Evolutionary conservation across 2,888 invertebrate genomes (phyloP).

Genomic region (Eucera pruinosa): DNA sequence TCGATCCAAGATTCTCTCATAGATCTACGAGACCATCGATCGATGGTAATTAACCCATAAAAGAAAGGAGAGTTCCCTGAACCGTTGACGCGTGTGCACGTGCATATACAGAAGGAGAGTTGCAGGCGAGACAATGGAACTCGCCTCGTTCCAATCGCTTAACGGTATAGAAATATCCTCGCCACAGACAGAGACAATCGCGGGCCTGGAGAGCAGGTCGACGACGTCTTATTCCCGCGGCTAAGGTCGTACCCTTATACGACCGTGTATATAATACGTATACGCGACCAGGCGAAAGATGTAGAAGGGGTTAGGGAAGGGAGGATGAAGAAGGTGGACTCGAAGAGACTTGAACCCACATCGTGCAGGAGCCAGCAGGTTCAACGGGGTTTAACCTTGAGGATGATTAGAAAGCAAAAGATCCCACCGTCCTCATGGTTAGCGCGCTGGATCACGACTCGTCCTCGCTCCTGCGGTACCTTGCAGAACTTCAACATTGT

Average conservation of each 20-base stretch:
- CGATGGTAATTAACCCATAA: constrained; percentile 72
- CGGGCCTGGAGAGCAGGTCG: constrained; percentile 66
- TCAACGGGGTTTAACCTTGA: constrained; percentile 82
- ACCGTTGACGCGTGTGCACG: constrained; percentile 34
- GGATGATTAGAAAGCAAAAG: constrained; percentile 83
- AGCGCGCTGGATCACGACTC: constrained; percentile 80
- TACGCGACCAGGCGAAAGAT: background rate
- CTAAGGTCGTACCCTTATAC: constrained; percentile 72
- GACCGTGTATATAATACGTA: constrained; percentile 60
- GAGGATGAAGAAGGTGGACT: constrained; percentile 34
- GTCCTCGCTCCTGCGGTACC: constrained; percentile 77
- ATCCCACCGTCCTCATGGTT: constrained; percentile 76
- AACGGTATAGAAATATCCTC: constrained; percentile 72
- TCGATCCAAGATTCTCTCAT: constrained; percentile 60
- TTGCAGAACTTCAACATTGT: constrained; percentile 53
- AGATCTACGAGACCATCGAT: constrained; percentile 62
- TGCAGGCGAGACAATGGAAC: constrained; percentile 67
- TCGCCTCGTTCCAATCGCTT: constrained; percentile 75
- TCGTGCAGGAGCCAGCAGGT: constrained; percentile 75
- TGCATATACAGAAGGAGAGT: constrained; percentile 30
- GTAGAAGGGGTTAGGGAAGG: constrained; percentile 20
- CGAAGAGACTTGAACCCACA: constrained; percentile 56
- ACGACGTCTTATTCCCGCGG: constrained; percentile 72
- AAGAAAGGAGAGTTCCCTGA: constrained; percentile 56
- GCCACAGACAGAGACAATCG: constrained; percentile 69